Conservation (phyloP, 1,140 invertebrate genomes). For the Dinothrombium tinctorium region DNA sequence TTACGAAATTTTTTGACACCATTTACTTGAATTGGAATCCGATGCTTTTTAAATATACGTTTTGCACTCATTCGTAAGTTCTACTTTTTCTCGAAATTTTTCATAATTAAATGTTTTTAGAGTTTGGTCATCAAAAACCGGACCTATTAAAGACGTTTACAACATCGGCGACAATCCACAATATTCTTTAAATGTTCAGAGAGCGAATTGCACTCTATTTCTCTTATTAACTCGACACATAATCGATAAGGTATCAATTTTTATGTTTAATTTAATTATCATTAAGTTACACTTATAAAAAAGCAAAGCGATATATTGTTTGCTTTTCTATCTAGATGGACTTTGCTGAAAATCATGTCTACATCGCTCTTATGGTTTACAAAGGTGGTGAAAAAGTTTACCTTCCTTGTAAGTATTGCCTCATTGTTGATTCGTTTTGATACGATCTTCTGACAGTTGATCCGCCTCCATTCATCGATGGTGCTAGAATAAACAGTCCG, state of each 20-base stretch:
- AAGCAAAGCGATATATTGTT: slow-evolving; percentile 18
- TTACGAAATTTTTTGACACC: slow-evolving; percentile 74
- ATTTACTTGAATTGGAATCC: slow-evolving; percentile 95
- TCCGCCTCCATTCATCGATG: slow-evolving; percentile 73
- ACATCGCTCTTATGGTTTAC: slow-evolving; percentile 82
- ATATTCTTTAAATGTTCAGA: slow-evolving; percentile 48
- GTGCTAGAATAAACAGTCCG: slow-evolving; percentile 78
- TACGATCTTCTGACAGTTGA: slow-evolving; percentile 36
- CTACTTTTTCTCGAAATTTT: too few relatives aligned
- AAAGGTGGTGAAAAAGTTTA: slow-evolving; percentile 66
- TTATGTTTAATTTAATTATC: too few relatives aligned
- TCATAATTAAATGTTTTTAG: too few relatives aligned
- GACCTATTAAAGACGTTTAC: slow-evolving; percentile 72
- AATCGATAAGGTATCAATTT: slow-evolving; percentile 64
- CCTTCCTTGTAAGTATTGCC: slow-evolving; percentile 46
- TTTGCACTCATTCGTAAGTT: slow-evolving; percentile 74
- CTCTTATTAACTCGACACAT: slow-evolving; percentile 78
- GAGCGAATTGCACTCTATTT: slow-evolving; percentile 49
- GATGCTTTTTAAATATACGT: slow-evolving; percentile 61
- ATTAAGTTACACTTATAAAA: too few relatives aligned
- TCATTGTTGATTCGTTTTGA: not conserved
- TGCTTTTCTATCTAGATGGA: too few relatives aligned
- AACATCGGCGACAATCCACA: slow-evolving; percentile 87
- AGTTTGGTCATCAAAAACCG: slow-evolving; percentile 62
- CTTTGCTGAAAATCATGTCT: slow-evolving; percentile 84